Conservation (phyloP, 2,888 invertebrate species). For the Metacarcinus magister region DNA sequence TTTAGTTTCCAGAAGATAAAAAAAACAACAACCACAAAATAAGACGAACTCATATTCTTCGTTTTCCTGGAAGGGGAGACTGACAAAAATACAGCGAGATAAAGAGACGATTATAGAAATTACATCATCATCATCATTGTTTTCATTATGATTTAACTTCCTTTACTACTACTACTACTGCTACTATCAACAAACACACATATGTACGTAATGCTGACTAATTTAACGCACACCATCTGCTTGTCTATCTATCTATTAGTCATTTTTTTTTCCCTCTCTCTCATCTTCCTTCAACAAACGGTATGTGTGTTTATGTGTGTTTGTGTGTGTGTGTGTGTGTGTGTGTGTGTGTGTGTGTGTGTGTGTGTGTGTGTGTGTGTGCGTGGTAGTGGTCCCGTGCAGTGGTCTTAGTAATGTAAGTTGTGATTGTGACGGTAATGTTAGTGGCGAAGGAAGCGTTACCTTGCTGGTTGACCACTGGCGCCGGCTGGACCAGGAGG, state of each 20-base stretch:
- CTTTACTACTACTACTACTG: neutral
- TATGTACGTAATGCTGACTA: too few species aligned
- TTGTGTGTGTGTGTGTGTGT: slow-evolving; percentile 44
- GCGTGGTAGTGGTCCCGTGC: neutral
- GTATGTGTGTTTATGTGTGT: slow-evolving; percentile 13
- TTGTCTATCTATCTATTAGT: neutral
- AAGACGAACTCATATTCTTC: too few species aligned
- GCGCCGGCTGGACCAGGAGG: neutral
- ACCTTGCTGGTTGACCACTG: slow-evolving; percentile 19
- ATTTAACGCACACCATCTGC: neutral
- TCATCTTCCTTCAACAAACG: neutral
- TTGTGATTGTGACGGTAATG: neutral
- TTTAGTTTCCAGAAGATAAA: too few species aligned
- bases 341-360: slow-evolving; percentile 50
- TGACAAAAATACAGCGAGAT: too few species aligned
- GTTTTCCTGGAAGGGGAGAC: too few species aligned
- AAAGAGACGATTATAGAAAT: too few species aligned
- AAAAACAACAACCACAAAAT: too few species aligned
- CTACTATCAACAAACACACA: neutral
- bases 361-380: slow-evolving; percentile 5
- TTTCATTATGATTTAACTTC: too few species aligned
- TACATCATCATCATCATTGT: too few species aligned
- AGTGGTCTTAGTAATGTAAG: neutral
- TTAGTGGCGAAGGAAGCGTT: neutral
- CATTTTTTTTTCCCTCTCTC: slow-evolving; percentile 28